Conservation (phyloP, 1,140 invertebrate species). For the Battus philenor region DNA sequence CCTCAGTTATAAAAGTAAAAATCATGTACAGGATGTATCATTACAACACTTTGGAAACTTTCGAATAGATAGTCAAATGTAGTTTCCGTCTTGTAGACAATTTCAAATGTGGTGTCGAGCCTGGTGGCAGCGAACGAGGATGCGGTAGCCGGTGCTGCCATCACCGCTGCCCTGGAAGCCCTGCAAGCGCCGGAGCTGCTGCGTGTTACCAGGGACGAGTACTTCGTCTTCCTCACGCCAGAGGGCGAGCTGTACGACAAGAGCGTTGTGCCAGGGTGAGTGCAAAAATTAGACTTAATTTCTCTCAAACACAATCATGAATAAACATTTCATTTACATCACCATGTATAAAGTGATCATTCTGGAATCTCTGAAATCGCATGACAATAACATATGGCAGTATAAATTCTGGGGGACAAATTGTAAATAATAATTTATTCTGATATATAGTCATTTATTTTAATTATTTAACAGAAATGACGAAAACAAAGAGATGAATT, state of each 20-base stretch:
- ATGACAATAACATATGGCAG: no score
- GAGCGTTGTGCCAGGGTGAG: slow-evolving; percentile 87
- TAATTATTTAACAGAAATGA: slow-evolving; percentile 77
- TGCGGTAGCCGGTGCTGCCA: slow-evolving; percentile 77
- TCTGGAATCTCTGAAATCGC: no score
- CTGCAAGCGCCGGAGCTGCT: slow-evolving; percentile 82
- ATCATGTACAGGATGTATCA: no score
- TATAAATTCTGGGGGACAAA: no score
- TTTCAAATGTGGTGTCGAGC: slow-evolving; percentile 80
- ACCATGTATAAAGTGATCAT: no score
- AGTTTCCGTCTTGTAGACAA: slow-evolving; percentile 40
- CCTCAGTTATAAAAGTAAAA: no score
- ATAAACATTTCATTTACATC: no score
- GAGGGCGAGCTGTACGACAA: slow-evolving; percentile 95
- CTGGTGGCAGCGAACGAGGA: slow-evolving; percentile 81
- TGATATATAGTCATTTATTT: no score
- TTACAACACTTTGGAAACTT: no score
- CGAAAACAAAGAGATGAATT: slow-evolving; percentile 86
- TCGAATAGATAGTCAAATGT: no score
- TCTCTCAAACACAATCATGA: background rate
- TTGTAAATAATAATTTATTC: no score
- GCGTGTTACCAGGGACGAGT: slow-evolving; percentile 90
- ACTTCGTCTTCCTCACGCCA: slow-evolving; percentile 91
- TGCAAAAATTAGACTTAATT: background rate
- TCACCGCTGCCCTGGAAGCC: slow-evolving; percentile 76